A percentile compares a stretch with the other conserved stretches of the same genome.
phyloP scores from a whole-genome alignment of 2,888 invertebrate genomes.

The Catotricha subobsoleta region DNA sequence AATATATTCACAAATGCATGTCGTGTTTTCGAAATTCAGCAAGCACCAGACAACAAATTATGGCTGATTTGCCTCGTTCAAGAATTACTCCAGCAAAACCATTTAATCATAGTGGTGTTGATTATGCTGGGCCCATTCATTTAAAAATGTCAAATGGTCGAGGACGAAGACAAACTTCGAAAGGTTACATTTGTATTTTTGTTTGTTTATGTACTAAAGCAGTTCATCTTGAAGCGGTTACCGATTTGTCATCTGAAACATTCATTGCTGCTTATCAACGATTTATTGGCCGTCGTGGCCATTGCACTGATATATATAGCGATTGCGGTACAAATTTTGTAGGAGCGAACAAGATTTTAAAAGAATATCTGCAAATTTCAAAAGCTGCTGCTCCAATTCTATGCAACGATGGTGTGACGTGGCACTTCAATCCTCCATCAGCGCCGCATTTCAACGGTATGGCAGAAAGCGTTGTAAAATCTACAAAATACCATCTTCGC shows the following conservation, averaged over 20 bases:
- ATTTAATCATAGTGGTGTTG: neutral
- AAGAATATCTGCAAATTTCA: neutral
- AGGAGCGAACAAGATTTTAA: conserved; percentile 13
- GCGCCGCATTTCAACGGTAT: conserved; percentile 19
- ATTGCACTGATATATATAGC: conserved; percentile 13
- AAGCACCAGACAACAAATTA: no score
- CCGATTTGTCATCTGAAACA: conserved; percentile 12
- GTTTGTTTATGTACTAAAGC: conserved; percentile 14
- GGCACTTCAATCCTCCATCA: conserved; percentile 18
- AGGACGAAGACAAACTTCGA: conserved; percentile 11
- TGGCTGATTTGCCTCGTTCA: no score
- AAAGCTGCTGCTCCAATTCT: conserved; percentile 1
- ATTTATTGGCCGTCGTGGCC: conserved; percentile 15
- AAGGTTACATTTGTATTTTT: conserved; percentile 15
- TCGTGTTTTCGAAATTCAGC: no score
- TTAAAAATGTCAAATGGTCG: conserved; percentile 8
- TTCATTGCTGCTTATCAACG: conserved; percentile 16
- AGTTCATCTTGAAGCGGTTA: conserved; percentile 11
- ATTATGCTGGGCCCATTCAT: conserved; percentile 8
- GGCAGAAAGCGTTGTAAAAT: conserved; percentile 16
- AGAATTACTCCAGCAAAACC: no score
- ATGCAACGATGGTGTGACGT: conserved; percentile 15
- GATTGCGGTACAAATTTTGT: conserved; percentile 19
- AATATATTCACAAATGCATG: no score
- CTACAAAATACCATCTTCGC: neutral